These are phyloP conservation scores for Bacillus rossius DNA, from an alignment of 1,140 invertebrate genomes.

Conservation along the genomic window DNA sequence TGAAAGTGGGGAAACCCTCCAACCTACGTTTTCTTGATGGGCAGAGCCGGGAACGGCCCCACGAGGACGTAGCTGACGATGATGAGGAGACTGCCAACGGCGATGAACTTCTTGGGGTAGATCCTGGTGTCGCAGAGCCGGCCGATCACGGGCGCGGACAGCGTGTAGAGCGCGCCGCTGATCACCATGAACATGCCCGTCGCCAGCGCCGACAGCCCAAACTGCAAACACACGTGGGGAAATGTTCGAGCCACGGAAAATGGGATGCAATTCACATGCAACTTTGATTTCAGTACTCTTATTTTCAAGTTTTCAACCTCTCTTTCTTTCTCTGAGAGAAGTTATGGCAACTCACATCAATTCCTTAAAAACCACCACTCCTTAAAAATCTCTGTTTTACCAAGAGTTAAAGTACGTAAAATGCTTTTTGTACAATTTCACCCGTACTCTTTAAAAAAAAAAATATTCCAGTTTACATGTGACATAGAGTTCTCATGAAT, in stretches of 20 bases:
- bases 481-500: too few relatives aligned
- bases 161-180: conserved; percentile 48
- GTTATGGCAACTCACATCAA: background rate
- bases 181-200: conserved; percentile 51
- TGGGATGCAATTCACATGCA: background rate
- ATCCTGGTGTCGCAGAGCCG: conserved; percentile 37
- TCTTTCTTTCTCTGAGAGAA: background rate
- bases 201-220: conserved; percentile 45
- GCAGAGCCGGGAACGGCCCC: conserved; percentile 40
- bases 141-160: conserved; percentile 47
- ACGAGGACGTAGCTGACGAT: conserved; percentile 40
- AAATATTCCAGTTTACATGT: too few relatives aligned
- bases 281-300: too few relatives aligned
- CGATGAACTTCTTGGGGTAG: conserved; percentile 28
- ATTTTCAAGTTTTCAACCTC: background rate
- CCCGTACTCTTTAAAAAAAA: too few relatives aligned
- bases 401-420: too few relatives aligned
- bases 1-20: background rate
- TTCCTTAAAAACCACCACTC: background rate
- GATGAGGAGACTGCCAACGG: conserved; percentile 37
- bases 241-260: background rate
- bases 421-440: too few relatives aligned
- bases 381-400: too few relatives aligned
- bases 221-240: conserved; percentile 37
- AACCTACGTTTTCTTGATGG: conserved; percentile 28